Evolutionary conservation across 2,888 invertebrate species (phyloP).

Genomic region (Papilio demoleus): DNA sequence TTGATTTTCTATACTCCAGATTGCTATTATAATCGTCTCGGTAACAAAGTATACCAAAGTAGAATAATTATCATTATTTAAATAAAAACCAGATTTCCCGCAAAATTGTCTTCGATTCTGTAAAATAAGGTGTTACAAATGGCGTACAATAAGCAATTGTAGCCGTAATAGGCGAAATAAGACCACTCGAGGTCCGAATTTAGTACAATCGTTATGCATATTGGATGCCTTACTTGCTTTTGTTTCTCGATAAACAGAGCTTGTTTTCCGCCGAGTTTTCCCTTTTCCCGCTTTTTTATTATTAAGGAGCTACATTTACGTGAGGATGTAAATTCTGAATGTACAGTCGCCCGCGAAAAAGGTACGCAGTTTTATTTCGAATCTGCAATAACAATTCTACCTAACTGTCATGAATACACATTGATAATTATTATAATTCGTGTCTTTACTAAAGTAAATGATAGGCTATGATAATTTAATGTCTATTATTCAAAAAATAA

Average conservation of each 20-base stretch:
- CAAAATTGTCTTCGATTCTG: slow-evolving; percentile 33
- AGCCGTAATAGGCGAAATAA: slow-evolving; percentile 68
- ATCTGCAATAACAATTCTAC: slow-evolving; percentile 42
- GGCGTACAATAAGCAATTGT: slow-evolving; percentile 72
- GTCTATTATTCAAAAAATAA: no score
- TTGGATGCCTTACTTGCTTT: slow-evolving; percentile 72
- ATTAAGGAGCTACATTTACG: slow-evolving; percentile 70
- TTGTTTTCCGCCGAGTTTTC: slow-evolving; percentile 65
- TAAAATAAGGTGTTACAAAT: slow-evolving; percentile 56
- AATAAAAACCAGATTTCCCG: neutral
- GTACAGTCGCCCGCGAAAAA: slow-evolving; percentile 57
- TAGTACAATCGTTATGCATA: slow-evolving; percentile 80
- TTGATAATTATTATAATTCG: slow-evolving; percentile 34
- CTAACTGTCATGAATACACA: slow-evolving; percentile 43
- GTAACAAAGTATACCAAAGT: no score
- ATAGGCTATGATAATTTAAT: neutral
- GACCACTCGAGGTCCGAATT: slow-evolving; percentile 71
- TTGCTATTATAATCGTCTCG: no score
- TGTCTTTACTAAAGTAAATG: slow-evolving; percentile 23
- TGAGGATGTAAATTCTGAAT: slow-evolving; percentile 65
- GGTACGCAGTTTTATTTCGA: slow-evolving; percentile 44
- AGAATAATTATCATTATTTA: neutral
- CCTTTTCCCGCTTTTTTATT: slow-evolving; percentile 73
- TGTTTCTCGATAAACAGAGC: slow-evolving; percentile 77
- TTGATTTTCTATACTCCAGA: neutral